Evolutionary conservation across 2,888 invertebrate genomes (phyloP).

Genomic region (Xestia rhomboidea): DNA sequence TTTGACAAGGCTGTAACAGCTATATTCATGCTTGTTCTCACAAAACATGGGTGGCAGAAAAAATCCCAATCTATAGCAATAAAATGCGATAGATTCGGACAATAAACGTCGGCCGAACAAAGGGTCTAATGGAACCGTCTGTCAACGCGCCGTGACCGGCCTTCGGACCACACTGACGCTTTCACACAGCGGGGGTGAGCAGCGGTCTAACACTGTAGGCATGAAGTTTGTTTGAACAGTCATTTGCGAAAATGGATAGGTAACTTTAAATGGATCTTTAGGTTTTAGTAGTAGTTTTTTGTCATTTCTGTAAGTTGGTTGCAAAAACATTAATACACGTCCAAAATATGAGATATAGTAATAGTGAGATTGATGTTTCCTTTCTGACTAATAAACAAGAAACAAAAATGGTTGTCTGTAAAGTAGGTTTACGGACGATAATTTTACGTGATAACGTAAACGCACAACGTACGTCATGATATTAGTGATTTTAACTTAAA

Average conservation of each 20-base stretch:
- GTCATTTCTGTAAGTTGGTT: background rate
- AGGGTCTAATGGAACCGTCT: constrained; percentile 72
- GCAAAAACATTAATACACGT: background rate
- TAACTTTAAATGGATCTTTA: background rate
- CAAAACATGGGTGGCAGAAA: constrained; percentile 52
- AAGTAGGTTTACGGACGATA: too few species aligned
- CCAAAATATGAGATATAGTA: background rate
- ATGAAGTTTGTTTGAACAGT: constrained; percentile 20
- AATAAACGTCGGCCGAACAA: constrained; percentile 69
- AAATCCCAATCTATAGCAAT: constrained; percentile 64
- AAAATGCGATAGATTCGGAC: constrained; percentile 60
- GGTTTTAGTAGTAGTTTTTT: background rate
- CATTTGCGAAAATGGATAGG: background rate
- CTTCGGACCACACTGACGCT: constrained; percentile 45
- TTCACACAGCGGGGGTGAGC: constrained; percentile 9
- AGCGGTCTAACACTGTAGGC: constrained; percentile 21
- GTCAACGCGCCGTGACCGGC: constrained; percentile 60
- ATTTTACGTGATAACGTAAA: too few species aligned
- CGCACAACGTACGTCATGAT: too few species aligned
- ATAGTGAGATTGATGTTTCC: background rate
- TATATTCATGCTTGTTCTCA: constrained; percentile 50
- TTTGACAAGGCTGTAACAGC: constrained; percentile 53
- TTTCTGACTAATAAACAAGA: background rate
- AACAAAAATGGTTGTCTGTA: too few species aligned
- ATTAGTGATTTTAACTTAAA: too few species aligned